These are phyloP conservation scores for Crotalus viridis DNA, from an alignment of 2,113 vertebrate species.

Conservation along the genomic window DNA sequence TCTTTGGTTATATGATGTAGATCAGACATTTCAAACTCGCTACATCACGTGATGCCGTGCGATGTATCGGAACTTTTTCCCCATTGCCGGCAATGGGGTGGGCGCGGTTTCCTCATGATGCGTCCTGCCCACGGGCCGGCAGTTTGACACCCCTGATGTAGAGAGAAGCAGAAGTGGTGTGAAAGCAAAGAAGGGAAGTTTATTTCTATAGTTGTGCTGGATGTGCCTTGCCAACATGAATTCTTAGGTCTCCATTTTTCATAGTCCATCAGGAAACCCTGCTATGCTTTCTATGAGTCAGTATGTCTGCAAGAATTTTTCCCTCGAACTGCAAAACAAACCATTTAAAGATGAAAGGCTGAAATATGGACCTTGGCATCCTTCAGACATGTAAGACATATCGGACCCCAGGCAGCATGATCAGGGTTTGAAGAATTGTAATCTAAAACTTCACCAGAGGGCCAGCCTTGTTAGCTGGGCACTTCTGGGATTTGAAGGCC, in stretches of 20 bases:
- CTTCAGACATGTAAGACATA: background rate
- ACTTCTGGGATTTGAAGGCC: background rate
- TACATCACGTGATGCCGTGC: no score
- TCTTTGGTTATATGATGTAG: background rate
- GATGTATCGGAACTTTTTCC: no score
- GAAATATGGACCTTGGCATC: background rate
- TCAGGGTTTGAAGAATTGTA: background rate
- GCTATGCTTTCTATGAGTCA: background rate
- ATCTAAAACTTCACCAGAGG: background rate
- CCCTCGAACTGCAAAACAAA: background rate
- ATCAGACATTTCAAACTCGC: no score
- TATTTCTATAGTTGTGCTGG: background rate
- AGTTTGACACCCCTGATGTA: no score
- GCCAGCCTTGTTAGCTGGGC: background rate
- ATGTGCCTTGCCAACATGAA: background rate
- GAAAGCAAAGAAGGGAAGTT: background rate
- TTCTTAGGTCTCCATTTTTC: background rate
- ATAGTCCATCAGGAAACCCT: background rate
- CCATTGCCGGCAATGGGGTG: no score
- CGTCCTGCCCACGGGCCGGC: no score
- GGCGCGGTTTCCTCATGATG: no score
- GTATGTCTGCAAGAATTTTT: background rate
- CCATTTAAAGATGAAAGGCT: background rate
- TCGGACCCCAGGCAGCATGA: background rate
- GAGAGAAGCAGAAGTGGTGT: background rate